phyloP scores from a whole-genome alignment of 2,888 invertebrate species.

The Phengaris arion region DNA sequence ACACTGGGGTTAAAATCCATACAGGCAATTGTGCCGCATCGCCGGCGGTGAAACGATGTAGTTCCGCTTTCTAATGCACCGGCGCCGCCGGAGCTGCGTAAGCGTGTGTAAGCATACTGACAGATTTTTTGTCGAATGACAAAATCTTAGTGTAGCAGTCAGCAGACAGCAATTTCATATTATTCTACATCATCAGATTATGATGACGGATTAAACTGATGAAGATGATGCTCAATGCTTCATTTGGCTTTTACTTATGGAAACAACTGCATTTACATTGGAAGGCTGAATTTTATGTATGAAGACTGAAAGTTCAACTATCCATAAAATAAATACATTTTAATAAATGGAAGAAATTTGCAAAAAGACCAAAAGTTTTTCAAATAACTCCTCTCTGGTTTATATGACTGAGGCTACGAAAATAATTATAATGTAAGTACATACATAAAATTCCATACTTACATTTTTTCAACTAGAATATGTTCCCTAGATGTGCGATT shows the following conservation, averaged over 20 bases:
- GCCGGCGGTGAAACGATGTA: too few species aligned
- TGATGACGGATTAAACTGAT: neutral
- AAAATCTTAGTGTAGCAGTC: too few species aligned
- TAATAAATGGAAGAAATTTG: neutral
- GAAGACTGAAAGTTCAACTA: constrained; percentile 25
- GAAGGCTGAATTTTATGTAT: constrained; percentile 18
- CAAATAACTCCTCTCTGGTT: neutral
- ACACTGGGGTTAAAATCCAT: too few species aligned
- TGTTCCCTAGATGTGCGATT: neutral
- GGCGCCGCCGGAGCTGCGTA: too few species aligned
- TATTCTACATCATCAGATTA: neutral
- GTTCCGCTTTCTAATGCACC: too few species aligned
- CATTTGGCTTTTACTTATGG: neutral
- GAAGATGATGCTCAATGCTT: neutral
- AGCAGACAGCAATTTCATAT: too few species aligned
- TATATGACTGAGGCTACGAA: neutral
- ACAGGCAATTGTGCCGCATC: too few species aligned
- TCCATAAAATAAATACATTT: neutral
- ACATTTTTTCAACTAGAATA: neutral
- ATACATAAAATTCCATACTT: neutral
- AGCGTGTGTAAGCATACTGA: too few species aligned
- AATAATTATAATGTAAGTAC: neutral
- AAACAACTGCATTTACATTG: constrained; percentile 23
- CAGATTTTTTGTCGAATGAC: neutral
- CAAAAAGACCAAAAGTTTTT: too few species aligned